Percentiles rank a stretch among this genome's conserved stretches.
These are phyloP conservation scores for Orientallactaga sibirica DNA, from an alignment of 2,797 vertebrate species.

Conservation along the genomic window DNA sequence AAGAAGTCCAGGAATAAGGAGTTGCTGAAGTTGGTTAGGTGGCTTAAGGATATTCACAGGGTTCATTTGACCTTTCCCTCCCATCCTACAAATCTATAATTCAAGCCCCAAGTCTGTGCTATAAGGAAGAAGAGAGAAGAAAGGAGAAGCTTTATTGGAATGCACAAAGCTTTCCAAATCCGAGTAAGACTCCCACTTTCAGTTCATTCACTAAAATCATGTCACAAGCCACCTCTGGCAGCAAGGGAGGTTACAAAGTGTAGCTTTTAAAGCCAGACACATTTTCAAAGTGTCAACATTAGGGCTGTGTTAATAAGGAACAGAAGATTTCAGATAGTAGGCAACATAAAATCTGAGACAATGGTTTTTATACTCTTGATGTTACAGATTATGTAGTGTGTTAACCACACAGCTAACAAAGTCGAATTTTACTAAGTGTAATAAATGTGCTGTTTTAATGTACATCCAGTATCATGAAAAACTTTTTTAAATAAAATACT, in stretches of 20 bases:
- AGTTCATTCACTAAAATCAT: background rate
- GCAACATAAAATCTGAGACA: background rate
- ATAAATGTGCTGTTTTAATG: background rate
- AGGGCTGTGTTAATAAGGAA: background rate
- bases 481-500: background rate
- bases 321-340: background rate
- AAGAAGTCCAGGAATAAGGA: background rate
- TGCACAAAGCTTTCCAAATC: background rate
- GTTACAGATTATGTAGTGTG: background rate
- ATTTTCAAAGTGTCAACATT: conserved; percentile 14
- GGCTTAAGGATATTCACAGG: background rate
- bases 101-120: background rate
- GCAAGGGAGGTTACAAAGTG: background rate
- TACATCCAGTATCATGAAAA: background rate
- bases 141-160: background rate
- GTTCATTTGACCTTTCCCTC: background rate
- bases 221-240: background rate
- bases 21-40: background rate
- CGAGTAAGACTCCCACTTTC: background rate
- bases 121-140: background rate
- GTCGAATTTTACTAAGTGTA: background rate
- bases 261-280: background rate
- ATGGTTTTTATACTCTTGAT: conserved; percentile 4
- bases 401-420: background rate
- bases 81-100: background rate